These are phyloP conservation scores for Rhamphomyia laevipes DNA, from an alignment of 2,888 invertebrate species.

Conservation along the genomic window DNA sequence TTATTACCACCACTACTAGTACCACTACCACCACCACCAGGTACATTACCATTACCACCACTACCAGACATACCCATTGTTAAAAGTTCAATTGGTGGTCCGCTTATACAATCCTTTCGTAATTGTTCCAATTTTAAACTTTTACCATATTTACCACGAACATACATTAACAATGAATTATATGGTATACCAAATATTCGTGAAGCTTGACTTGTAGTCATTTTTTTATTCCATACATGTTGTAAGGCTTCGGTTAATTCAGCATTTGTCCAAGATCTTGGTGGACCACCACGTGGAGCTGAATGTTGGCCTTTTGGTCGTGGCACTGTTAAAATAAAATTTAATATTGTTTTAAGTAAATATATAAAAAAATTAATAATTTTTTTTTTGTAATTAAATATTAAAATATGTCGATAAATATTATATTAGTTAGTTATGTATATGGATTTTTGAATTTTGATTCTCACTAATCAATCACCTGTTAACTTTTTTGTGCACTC, in stretches of 20 bases:
- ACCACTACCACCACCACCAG: constrained; percentile 12
- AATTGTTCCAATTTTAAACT: constrained; percentile 79
- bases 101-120: constrained; percentile 77
- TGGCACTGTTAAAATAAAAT: constrained; percentile 45
- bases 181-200: constrained; percentile 87
- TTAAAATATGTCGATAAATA: too few species aligned
- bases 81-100: constrained; percentile 58
- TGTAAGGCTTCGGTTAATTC: constrained; percentile 82
- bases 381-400: too few species aligned
- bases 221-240: constrained; percentile 92
- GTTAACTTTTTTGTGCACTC: not conserved
- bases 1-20: constrained; percentile 17
- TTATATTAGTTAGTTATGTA: too few species aligned
- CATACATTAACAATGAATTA: constrained; percentile 85
- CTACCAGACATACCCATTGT: constrained; percentile 42
- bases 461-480: not conserved
- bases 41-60: not conserved
- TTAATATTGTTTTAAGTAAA: too few species aligned
- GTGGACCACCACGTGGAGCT: constrained; percentile 81
- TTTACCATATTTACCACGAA: constrained; percentile 86
- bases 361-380: too few species aligned
- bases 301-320: constrained; percentile 85
- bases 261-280: constrained; percentile 85
- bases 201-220: constrained; percentile 87
- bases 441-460: not conserved